These are phyloP conservation scores for Meriones psammophilus DNA, from an alignment of 2,797 vertebrate genomes.

Conservation along the genomic window DNA sequence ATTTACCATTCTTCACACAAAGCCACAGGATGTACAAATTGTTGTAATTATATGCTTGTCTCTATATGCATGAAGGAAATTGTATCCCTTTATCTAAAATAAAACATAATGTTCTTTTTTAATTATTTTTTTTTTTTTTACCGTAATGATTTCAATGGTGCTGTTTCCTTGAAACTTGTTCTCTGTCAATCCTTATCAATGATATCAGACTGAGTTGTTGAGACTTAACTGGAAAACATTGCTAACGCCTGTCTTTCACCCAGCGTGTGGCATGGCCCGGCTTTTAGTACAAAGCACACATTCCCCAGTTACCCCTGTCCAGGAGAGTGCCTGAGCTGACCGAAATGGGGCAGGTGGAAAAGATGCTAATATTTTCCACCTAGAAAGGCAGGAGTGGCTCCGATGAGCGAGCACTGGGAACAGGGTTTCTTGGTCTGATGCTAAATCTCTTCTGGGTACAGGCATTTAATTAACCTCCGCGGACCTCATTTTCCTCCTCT, in stretches of 20 bases:
- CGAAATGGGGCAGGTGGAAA: not conserved
- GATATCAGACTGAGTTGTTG: not conserved
- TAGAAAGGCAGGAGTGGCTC: constrained; percentile 8
- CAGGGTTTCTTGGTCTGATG: constrained; percentile 24
- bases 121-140: not conserved
- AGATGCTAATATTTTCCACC: not conserved
- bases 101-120: not conserved
- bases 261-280: not conserved
- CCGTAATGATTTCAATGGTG: constrained; percentile 33
- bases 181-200: not conserved
- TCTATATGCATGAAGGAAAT: not conserved
- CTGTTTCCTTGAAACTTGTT: constrained; percentile 18
- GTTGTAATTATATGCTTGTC: not conserved
- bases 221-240: constrained; percentile 29
- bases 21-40: constrained; percentile 3
- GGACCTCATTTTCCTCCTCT: constrained; percentile 61
- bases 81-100: constrained; percentile 45
- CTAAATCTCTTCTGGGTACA: constrained; percentile 43
- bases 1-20: not conserved
- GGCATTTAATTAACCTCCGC: constrained; percentile 72
- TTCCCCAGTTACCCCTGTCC: not conserved
- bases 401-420: not conserved
- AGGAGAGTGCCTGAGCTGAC: not conserved
- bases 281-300: not conserved
- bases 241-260: not conserved